Conservation (phyloP, 64 coral and sea anemone species). For the Anthopleura sola region DNA sequence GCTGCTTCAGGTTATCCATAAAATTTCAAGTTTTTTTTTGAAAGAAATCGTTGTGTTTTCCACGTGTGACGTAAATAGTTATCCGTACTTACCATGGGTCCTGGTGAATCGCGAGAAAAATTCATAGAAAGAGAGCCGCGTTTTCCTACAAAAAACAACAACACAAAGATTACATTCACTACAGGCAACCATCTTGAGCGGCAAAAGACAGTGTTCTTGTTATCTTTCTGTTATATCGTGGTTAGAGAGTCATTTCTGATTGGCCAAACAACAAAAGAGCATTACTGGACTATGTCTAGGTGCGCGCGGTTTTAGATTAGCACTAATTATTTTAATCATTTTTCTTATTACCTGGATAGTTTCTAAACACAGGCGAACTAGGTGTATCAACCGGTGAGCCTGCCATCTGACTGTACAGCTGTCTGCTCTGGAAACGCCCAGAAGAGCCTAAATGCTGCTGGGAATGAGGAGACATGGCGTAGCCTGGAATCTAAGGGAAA, state of each 20-base stretch:
- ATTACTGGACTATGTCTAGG: too few species aligned
- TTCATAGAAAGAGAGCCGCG: background rate
- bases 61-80: too few species aligned
- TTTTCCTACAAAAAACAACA: background rate
- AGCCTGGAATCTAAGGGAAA: background rate
- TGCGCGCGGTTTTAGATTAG: too few species aligned
- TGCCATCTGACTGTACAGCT: constrained; percentile 36
- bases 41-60: too few species aligned
- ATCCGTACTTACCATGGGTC: background rate
- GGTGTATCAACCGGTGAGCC: constrained; percentile 10
- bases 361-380: background rate
- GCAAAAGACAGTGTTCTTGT: too few species aligned
- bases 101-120: background rate
- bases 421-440: constrained; percentile 51
- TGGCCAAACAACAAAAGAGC: too few species aligned
- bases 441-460: constrained; percentile 79
- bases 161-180: too few species aligned
- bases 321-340: background rate
- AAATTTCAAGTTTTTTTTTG: too few species aligned
- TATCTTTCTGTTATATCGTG: too few species aligned
- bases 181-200: too few species aligned
- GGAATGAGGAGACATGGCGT: constrained; percentile 65
- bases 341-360: background rate
- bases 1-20: too few species aligned
- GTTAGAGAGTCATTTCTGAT: too few species aligned